Percentiles rank a stretch among this genome's conserved stretches.
These are phyloP conservation scores for Drosophila mimica DNA, from an alignment of 2,888 invertebrate genomes.

Conservation along the genomic window DNA sequence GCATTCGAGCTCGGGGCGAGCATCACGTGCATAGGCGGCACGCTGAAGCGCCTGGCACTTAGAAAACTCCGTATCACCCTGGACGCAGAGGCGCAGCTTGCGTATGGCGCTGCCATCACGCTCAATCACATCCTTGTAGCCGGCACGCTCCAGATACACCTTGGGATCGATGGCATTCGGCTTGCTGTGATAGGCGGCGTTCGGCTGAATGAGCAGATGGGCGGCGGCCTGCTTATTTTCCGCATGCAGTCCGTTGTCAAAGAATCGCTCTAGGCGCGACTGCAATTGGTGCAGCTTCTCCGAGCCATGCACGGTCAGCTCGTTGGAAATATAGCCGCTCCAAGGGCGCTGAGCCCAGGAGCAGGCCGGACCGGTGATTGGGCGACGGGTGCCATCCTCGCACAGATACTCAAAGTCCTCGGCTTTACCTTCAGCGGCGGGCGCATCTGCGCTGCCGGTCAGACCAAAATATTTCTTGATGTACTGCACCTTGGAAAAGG, in stretches of 20 bases:
- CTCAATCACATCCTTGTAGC: conserved; percentile 90
- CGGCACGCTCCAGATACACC: conserved; percentile 88
- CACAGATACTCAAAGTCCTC: conserved; percentile 91
- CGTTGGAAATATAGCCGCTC: conserved; percentile 91
- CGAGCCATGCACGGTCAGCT: conserved; percentile 84
- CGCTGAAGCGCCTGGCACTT: conserved; percentile 91
- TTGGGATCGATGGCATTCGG: conserved; percentile 85
- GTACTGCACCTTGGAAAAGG: conserved; percentile 93
- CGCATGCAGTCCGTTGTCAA: conserved; percentile 81
- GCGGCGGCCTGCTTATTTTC: conserved; percentile 81
- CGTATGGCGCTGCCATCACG: conserved; percentile 90
- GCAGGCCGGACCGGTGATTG: conserved; percentile 89
- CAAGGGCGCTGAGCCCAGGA: conserved; percentile 95
- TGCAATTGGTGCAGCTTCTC: conserved; percentile 82
- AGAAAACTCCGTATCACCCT: conserved; percentile 88
- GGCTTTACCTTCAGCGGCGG: conserved; percentile 87
- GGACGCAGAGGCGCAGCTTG: conserved; percentile 89
- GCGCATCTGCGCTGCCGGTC: conserved; percentile 86
- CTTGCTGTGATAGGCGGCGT: conserved; percentile 86
- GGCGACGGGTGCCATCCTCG: conserved; percentile 90
- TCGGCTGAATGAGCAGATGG: conserved; percentile 88
- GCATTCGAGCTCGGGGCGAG: conserved; percentile 93
- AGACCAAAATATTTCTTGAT: conserved; percentile 92
- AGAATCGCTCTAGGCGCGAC: conserved; percentile 83
- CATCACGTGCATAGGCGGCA: conserved; percentile 91